Evolutionary conservation across 2,797 vertebrate genomes (phyloP), one percentile per base, ranked within the genome.

Genomic region (Peromyscus melanophrys): DNA sequence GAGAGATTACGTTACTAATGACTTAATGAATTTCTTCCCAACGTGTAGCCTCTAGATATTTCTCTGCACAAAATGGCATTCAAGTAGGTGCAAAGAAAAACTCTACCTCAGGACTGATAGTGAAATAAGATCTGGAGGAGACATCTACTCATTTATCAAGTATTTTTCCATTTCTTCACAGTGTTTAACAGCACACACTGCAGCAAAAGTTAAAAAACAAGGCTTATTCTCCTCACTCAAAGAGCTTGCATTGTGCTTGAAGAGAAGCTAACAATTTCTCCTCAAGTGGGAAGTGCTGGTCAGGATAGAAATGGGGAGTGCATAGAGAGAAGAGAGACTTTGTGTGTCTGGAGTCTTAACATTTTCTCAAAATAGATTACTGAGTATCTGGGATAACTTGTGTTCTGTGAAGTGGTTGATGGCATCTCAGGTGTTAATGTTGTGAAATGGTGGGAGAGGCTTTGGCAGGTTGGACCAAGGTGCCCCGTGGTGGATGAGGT

Each of bases 111-210:
- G 43, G 43, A 46, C 43, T 46, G 43, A 46, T 46, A 87, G 71
- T 84, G 59, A 88, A 96, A 57, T 63, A 92, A 46, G 12, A 89
- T 92, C 59, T 21, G 73, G 92, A 91, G 69, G 75, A 83, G 59
- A 96, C 25, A 65, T 67, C 52, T 89, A 40, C 55, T 94, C 19
- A 75, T 84, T 88, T 49, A 34, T 73, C 59, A 40, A 86, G 0
- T 75, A 69, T 69, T 89, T 96, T 96, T 49, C 37, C 43, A 19
- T 87, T 94, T 95, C 59, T 67, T 94, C 14, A 76, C 80, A 95
- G 67, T 77, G 27, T 90, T 92, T 78, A 85, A 65, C 82, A 95
- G 89, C 27, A 49, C 29, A 71, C 63, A 52, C 83, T 82, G n/a
- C 40, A 37, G 80, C 52, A 91, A 86, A 52, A 82, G 57, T 76